A percentile compares a stretch with the other conserved stretches of the same genome.
Evolutionary conservation across 2,113 vertebrate genomes (phyloP).

Genomic region (Zosterops hypoxanthus): DNA sequence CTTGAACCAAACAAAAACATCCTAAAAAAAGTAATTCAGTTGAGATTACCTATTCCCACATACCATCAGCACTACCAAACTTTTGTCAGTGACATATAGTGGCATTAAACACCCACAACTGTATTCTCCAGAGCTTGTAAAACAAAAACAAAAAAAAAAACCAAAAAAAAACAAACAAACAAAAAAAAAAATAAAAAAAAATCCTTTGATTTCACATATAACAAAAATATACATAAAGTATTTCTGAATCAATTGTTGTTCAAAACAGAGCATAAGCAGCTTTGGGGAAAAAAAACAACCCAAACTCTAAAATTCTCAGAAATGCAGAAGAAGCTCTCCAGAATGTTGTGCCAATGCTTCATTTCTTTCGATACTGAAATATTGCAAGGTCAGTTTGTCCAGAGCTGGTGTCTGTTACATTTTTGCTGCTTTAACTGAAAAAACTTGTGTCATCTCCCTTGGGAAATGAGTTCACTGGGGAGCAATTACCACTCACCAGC

Average conservation of each 20-base stretch:
- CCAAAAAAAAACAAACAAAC: too few relatives aligned
- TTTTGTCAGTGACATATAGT: background rate
- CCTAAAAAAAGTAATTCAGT: background rate
- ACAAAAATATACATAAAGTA: background rate
- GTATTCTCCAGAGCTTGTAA: background rate
- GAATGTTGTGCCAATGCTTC: background rate
- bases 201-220: background rate
- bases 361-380: background rate
- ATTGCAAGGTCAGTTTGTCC: background rate
- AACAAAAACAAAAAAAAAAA: background rate
- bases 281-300: background rate
- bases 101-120: background rate
- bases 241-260: background rate
- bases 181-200: background rate
- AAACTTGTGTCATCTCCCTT: background rate
- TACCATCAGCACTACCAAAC: background rate
- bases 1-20: background rate
- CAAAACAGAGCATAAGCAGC: background rate
- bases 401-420: background rate
- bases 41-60: background rate
- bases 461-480: accelerated
- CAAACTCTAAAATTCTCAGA: background rate
- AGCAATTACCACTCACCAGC: background rate
- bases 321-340: background rate
- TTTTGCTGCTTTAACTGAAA: background rate